Evolutionary conservation across 2,888 invertebrate species (phyloP).

Genomic region (Ormyrus thymus): DNA sequence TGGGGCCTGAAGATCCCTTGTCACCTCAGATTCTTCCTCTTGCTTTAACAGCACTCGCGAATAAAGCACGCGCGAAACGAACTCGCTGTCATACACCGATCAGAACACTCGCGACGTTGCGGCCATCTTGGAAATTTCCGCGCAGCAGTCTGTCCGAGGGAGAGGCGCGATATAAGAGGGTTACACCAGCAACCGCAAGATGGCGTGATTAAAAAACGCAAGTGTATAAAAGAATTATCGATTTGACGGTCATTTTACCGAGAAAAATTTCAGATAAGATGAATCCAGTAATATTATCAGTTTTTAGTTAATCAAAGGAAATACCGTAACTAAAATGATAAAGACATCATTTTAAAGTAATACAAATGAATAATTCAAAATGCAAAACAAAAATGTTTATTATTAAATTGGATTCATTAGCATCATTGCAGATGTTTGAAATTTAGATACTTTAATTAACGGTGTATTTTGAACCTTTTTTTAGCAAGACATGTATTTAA

Average conservation of each 20-base stretch:
- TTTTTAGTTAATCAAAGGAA: background rate
- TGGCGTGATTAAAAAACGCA: slow-evolving; percentile 45
- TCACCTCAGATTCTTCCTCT: slow-evolving; percentile 26
- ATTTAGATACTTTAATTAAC: too few relatives aligned
- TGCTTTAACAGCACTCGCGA: slow-evolving; percentile 38
- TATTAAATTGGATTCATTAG: too few relatives aligned
- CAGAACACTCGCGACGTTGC: slow-evolving; percentile 54
- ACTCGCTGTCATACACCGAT: slow-evolving; percentile 51
- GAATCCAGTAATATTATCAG: background rate
- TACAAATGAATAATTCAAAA: too few relatives aligned
- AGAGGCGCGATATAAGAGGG: slow-evolving; percentile 42
- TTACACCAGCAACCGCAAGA: slow-evolving; percentile 36
- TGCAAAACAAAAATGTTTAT: too few relatives aligned
- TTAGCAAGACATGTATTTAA: too few relatives aligned
- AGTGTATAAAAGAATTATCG: background rate
- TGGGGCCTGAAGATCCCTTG: slow-evolving; percentile 34
- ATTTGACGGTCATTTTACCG: slow-evolving; percentile 35
- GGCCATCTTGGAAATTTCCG: slow-evolving; percentile 54
- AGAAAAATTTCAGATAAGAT: too few relatives aligned
- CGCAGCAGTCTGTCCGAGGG: slow-evolving; percentile 36
- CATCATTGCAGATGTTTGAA: too few relatives aligned
- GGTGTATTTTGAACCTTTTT: too few relatives aligned
- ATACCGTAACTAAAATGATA: background rate
- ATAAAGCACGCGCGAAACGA: slow-evolving; percentile 45
- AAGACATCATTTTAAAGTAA: background rate